A percentile compares a stretch with the other conserved stretches of the same genome.
Evolutionary conservation across 2,113 vertebrate genomes (phyloP).

Genomic region (sheep (Ovis aries)): DNA sequence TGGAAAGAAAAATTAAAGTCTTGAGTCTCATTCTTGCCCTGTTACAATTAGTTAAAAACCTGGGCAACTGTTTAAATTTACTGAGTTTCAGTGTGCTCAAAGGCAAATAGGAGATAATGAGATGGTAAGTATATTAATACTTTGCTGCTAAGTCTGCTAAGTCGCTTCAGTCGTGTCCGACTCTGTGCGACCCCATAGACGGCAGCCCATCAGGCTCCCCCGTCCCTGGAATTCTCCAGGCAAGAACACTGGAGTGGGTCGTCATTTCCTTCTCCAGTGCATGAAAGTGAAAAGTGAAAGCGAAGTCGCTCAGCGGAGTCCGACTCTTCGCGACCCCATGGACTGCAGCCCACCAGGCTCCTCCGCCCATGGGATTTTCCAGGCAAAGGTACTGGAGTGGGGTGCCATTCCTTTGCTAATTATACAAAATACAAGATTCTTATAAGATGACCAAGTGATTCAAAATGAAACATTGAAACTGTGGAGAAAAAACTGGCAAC

Average conservation of each 20-base stretch:
- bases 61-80: not conserved
- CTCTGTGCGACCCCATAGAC: too few species aligned
- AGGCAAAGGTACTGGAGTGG: too few species aligned
- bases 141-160: not conserved
- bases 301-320: too few species aligned
- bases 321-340: too few species aligned
- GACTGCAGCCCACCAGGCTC: too few species aligned
- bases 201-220: too few species aligned
- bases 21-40: not conserved
- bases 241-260: too few species aligned
- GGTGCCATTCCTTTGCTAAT: not conserved
- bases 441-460: not conserved
- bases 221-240: too few species aligned
- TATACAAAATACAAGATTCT: not conserved
- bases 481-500: not conserved
- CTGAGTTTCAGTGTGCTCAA: not conserved
- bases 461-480: not conserved
- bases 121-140: not conserved
- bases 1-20: not conserved
- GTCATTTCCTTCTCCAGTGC: too few species aligned
- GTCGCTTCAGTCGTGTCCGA: too few species aligned
- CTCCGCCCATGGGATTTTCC: too few species aligned
- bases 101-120: not conserved
- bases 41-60: not conserved
- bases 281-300: too few species aligned